These are phyloP conservation scores for Darwinula stevensoni DNA, from an alignment of 2,888 invertebrate species.

Conservation along the genomic window DNA sequence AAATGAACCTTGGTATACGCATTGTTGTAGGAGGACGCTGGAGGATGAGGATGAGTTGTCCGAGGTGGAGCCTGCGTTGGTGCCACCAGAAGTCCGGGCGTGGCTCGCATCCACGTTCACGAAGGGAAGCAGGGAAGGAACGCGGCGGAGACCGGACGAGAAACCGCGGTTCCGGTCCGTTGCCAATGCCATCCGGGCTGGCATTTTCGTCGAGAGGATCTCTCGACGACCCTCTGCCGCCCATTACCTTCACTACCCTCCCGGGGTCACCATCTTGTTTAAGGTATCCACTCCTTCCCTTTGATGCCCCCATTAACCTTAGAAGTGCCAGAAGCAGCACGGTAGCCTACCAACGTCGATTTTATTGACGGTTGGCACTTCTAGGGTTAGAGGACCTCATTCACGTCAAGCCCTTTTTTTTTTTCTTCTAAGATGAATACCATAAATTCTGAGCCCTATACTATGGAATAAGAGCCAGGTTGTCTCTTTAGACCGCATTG, in stretches of 20 bases:
- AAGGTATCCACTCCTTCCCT: too few relatives aligned
- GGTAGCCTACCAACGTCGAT: too few relatives aligned
- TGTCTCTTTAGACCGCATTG: too few relatives aligned
- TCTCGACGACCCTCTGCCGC: conserved; percentile 35
- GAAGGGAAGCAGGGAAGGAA: conserved; percentile 41
- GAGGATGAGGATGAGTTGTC: conserved; percentile 57
- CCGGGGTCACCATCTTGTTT: conserved; percentile 50
- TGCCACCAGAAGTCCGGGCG: conserved; percentile 81
- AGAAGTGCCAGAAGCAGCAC: too few relatives aligned
- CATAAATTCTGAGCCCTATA: too few relatives aligned
- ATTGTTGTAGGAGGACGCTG: too few relatives aligned
- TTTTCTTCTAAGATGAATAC: too few relatives aligned
- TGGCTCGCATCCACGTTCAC: conserved; percentile 93
- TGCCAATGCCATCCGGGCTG: conserved; percentile 81
- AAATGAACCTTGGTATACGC: too few relatives aligned
- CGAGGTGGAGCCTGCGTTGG: conserved; percentile 83
- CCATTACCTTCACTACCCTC: conserved; percentile 52
- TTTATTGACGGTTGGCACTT: too few relatives aligned
- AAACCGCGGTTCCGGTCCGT: conserved; percentile 67
- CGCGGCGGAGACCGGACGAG: conserved; percentile 40
- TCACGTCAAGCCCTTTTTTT: too few relatives aligned
- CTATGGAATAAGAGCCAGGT: too few relatives aligned
- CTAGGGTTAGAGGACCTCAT: too few relatives aligned
- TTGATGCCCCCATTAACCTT: conserved; percentile 9
- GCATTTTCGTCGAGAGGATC: conserved; percentile 82